Evolutionary conservation across 2,797 vertebrate species (phyloP), one percentile per base, ranked within the genome.

Genomic region (Rhadinocentrus ornatus): DNA sequence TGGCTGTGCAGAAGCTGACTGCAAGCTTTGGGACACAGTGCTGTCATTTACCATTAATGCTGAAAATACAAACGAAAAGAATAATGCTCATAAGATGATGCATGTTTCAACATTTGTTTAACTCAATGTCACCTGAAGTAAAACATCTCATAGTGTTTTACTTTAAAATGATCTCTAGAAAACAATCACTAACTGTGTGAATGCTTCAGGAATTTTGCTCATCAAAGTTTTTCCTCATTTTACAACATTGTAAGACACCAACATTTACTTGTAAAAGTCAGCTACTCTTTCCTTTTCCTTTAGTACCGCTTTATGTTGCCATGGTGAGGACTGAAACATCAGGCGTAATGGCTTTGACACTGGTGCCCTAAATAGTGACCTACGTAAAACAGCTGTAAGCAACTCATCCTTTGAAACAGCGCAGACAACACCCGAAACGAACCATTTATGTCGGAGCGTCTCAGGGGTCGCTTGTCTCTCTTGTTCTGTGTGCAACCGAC

Each of bases 331-430:
- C 54, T 44, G 67, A 82, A 65, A 55, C 76, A 67, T 65, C 62
- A 66, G 62, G 62, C 75, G 64, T 34, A 70, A 88, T 86, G 84
- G 83, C 84, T 84, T 84, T 84, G 83, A 82, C 10, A 12, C 5
- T 22, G 65, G 53, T 13, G 35, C n/a, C 41, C 27, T 26, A 46
- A 59, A 65, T 39, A 32, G 59, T 58, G 50, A 56, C 64, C 71
- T 35, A 24, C 6, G 9, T 58, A 31, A 73, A 71, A 73, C 75
- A 66, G 57, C 82, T 81, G 44, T 5, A 64, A 31, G 54, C 68
- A 57, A 10, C 18, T 16, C 65, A 35, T 70, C 55, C 18, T 68
- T 32, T 60, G 22, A 78, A 78, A 53, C 22, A 15, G 52, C 0
- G 32, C 60, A 60, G 52, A 32, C 2, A 13, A 54, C 70, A 69